Conservation (phyloP, 2,113 vertebrate species). For the Myxocyprinus asiaticus region DNA sequence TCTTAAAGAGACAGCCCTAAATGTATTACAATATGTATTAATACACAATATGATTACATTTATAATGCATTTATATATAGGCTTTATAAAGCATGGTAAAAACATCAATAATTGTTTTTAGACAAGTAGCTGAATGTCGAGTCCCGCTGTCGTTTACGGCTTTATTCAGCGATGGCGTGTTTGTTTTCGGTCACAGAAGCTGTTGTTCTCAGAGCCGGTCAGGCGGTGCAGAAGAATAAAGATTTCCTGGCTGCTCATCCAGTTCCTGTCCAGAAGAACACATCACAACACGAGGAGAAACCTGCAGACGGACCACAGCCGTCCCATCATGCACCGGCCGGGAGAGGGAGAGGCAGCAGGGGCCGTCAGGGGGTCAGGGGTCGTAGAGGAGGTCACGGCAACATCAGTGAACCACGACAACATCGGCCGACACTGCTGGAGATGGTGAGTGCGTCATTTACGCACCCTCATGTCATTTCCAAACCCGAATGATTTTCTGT, state of each 20-base stretch:
- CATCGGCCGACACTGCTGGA: constrained; percentile 84
- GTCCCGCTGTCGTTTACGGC: too few species aligned
- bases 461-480: too few species aligned
- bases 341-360: constrained; percentile 40
- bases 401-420: neutral
- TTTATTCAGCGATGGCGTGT: neutral
- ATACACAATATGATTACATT: too few species aligned
- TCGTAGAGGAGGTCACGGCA: constrained; percentile 30
- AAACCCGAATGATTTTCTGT: too few species aligned
- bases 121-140: too few species aligned
- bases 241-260: constrained; percentile 48
- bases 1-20: too few species aligned
- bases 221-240: constrained; percentile 72
- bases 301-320: neutral
- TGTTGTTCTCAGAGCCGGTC: constrained; percentile 72
- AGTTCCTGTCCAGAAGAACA: constrained; percentile 1
- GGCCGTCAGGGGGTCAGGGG: constrained; percentile 1
- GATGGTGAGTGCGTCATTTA: constrained; percentile 91
- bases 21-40: too few species aligned
- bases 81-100: too few species aligned
- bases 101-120: too few species aligned
- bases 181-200: constrained; percentile 68
- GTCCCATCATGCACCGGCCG: neutral
- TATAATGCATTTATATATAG: too few species aligned
- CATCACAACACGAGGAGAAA: constrained; percentile 16